phyloP scores from a whole-genome alignment of 2,888 invertebrate genomes.

The Amphimallon solstitiale region DNA sequence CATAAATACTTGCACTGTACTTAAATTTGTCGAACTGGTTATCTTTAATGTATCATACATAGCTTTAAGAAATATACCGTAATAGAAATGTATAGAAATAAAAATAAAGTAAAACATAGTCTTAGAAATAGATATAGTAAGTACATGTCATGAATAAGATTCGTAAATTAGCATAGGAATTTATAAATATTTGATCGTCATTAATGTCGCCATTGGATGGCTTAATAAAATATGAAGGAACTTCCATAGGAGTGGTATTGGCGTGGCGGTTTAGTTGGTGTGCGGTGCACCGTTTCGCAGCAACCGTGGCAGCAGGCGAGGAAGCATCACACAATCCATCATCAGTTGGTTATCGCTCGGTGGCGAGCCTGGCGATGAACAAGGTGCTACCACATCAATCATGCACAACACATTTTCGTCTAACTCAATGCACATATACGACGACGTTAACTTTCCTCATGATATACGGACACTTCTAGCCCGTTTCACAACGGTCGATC shows the following conservation, averaged over 20 bases:
- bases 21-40: no score
- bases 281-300: conserved; percentile 17
- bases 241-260: background rate
- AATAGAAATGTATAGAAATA: no score
- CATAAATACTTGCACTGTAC: no score
- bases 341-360: conserved; percentile 47
- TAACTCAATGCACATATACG: conserved; percentile 29
- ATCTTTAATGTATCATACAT: no score
- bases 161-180: conserved; percentile 16
- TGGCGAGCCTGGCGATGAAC: conserved; percentile 52
- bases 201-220: conserved; percentile 30
- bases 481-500: background rate
- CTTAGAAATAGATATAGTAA: background rate
- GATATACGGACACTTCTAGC: background rate
- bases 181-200: conserved; percentile 13
- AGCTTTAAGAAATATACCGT: no score
- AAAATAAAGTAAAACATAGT: no score
- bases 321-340: conserved; percentile 41
- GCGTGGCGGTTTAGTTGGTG: background rate
- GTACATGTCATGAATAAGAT: no score
- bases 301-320: background rate
- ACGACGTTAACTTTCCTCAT: conserved; percentile 27
- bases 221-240: conserved; percentile 27
- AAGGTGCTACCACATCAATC: conserved; percentile 53
- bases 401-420: conserved; percentile 43